These are phyloP conservation scores for Crioceris asparagi DNA, from an alignment of 2,888 invertebrate genomes.

Conservation along the genomic window DNA sequence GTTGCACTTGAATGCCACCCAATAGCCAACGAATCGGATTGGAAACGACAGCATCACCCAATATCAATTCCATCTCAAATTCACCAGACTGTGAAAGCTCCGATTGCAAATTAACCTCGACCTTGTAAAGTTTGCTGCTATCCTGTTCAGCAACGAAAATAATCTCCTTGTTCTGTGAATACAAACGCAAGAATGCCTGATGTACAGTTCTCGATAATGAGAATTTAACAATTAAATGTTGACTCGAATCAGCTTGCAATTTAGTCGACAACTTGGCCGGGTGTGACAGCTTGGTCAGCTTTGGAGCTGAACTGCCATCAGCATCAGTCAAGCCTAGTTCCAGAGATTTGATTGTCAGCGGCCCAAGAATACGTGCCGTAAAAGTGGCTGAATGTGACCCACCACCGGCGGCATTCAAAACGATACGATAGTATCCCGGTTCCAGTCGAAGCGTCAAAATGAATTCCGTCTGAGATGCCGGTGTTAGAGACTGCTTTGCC, in stretches of 20 bases:
- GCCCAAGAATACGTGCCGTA: conserved; percentile 60
- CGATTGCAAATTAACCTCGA: conserved; percentile 72
- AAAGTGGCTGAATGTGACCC: conserved; percentile 40
- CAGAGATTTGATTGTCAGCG: conserved; percentile 62
- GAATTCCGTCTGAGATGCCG: conserved; percentile 55
- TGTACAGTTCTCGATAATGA: conserved; percentile 56
- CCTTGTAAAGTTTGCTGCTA: conserved; percentile 65
- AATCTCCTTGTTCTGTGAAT: conserved; percentile 65
- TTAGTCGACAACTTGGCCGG: conserved; percentile 51
- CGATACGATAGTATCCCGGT: conserved; percentile 77
- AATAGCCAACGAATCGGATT: conserved; percentile 84
- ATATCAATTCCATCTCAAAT: conserved; percentile 71
- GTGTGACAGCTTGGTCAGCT: conserved; percentile 59
- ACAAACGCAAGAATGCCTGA: conserved; percentile 78
- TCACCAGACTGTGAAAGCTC: conserved; percentile 70
- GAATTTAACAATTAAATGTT: conserved; percentile 72
- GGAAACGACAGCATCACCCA: conserved; percentile 85
- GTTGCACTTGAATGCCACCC: conserved; percentile 66
- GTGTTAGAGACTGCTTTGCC: conserved; percentile 50
- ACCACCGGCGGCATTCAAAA: conserved; percentile 55
- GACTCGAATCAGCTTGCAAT: conserved; percentile 80
- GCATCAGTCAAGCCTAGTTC: conserved; percentile 85
- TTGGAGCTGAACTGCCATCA: conserved; percentile 77
- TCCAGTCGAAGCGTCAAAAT: conserved; percentile 68
- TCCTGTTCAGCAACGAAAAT: conserved; percentile 91